Base-by-base conservation (phyloP, 2,113 vertebrate species). In the Tichodroma muraria region DNA sequence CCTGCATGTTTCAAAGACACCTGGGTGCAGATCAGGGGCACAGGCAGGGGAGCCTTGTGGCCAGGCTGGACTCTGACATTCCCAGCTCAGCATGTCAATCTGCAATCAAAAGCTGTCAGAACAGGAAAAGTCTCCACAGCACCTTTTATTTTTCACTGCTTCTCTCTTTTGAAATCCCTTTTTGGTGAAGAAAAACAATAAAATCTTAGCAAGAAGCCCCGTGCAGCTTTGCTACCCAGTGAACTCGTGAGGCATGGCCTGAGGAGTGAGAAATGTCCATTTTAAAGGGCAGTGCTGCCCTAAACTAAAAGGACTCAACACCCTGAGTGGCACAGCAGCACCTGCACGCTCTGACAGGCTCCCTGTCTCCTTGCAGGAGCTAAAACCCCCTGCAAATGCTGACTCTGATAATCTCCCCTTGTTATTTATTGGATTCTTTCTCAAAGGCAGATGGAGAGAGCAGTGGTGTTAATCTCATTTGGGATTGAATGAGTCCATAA, bases 381-480 rank as follows among this genome's bases (percentile, higher is more conserved):
- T 53, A 23, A 50, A 33, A 53, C 37, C 35, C 23, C 8, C 60
- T 30, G 13, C 24, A 66, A 89, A 54, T 14, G 38, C 60, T 61
- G 35, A 70, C 35, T 61, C 54, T 31, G 47, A 54, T 59, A 35
- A 75, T 59, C 73, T 52, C 45, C 47, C 64, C 47, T 72, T 0
- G 0, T 44, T 80, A 84, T 66, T 92, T 75, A 63, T 35, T 90
- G 87, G 78, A 92, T 78, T 81, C 77, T 81, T 89, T 89, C 69
- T 92, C 60, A 66, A 81, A 94, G 87, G 89, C 96, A 95, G 91
- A 95, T 92, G 93, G 96, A 95, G 89, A 89, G 52, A 89, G 91
- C 69, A 84, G 52, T 64, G 77, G 77, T 78, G 91, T 84, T 84
- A 81, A 89, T 91, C 80, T 92, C 87, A 79, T 94, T 60, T 92